Evolutionary conservation across 2,113 vertebrate genomes (phyloP).

Genomic region (Thalassarche chlororhynchos): DNA sequence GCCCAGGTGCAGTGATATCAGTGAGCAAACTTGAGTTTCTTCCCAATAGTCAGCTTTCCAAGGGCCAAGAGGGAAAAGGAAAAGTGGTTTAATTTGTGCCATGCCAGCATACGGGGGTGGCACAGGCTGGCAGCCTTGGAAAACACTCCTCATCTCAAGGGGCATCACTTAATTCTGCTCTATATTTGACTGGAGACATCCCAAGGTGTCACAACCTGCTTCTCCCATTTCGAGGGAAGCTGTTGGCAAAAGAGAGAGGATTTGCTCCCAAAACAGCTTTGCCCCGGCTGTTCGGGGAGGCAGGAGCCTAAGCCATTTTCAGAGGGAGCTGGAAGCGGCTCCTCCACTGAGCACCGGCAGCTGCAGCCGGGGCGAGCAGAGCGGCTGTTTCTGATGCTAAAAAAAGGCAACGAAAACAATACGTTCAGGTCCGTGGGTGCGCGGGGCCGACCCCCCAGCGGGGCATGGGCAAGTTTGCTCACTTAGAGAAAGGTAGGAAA

Average conservation of each 20-base stretch:
- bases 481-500: not conserved
- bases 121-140: not conserved
- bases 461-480: not conserved
- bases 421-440: not conserved
- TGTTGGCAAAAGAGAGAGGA: not conserved
- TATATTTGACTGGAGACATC: not conserved
- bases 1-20: not conserved
- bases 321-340: not conserved
- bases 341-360: fast-evolving
- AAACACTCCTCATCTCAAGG: not conserved
- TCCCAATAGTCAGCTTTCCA: not conserved
- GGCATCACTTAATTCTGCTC: not conserved
- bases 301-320: not conserved
- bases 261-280: not conserved
- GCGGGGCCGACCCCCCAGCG: not conserved
- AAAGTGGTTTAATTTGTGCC: not conserved
- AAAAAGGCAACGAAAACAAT: not conserved
- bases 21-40: not conserved
- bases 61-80: not conserved
- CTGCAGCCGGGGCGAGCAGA: not conserved
- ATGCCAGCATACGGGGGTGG: fast-evolving
- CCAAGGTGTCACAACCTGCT: not conserved
- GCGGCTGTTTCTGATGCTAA: not conserved
- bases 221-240: not conserved
- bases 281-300: not conserved